phyloP scores from a whole-genome alignment of 2,797 vertebrate species.

The Leuciscus waleckii region DNA sequence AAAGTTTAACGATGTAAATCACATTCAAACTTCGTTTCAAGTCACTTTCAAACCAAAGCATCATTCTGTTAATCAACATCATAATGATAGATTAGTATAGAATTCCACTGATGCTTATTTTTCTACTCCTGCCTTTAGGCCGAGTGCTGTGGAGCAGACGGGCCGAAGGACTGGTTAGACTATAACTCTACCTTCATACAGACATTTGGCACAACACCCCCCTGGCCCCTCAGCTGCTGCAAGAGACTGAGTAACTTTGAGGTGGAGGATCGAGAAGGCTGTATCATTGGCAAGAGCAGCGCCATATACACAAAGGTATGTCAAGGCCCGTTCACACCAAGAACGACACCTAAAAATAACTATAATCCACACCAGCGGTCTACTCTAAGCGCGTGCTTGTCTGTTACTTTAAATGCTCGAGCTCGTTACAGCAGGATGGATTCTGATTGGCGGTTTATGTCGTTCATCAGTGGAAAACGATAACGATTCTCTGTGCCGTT shows the following conservation, averaged over 20 bases:
- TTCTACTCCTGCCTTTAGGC: slow-evolving; percentile 61
- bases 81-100: neutral
- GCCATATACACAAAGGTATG: slow-evolving; percentile 62
- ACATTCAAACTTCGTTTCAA: neutral
- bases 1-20: neutral
- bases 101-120: neutral
- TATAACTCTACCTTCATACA: slow-evolving; percentile 72
- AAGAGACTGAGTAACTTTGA: slow-evolving; percentile 67
- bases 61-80: neutral
- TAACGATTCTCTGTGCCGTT: too few species aligned
- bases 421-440: too few species aligned
- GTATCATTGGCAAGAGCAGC: slow-evolving; percentile 65
- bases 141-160: slow-evolving; percentile 77
- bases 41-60: neutral
- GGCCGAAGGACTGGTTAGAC: slow-evolving; percentile 77
- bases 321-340: too few species aligned
- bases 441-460: too few species aligned
- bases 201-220: slow-evolving; percentile 34
- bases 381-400: too few species aligned
- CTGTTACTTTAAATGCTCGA: too few species aligned
- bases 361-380: too few species aligned
- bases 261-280: slow-evolving; percentile 64
- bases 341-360: too few species aligned
- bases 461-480: too few species aligned
- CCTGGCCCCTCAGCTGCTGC: slow-evolving; percentile 80